Conservation (phyloP, 2,113 vertebrate genomes). For the Heterochromis multidens region DNA sequence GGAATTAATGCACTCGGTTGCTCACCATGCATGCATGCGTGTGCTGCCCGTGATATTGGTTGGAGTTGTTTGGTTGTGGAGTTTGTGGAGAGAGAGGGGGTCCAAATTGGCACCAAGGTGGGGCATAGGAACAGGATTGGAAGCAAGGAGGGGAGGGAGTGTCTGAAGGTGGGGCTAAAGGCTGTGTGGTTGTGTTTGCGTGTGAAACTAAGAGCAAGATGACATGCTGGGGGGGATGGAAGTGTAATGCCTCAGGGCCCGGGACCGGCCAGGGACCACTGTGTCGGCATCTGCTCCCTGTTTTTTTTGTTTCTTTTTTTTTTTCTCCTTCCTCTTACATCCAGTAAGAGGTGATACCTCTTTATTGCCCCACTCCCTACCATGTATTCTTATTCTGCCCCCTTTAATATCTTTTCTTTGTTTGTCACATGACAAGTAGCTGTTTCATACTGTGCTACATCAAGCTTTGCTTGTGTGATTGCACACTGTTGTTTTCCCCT, state of each 20-base stretch:
- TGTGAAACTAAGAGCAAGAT: slow-evolving; percentile 28
- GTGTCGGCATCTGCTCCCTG: slow-evolving; percentile 66
- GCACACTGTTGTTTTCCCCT: not conserved
- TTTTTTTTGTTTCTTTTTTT: not conserved
- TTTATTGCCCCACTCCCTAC: not conserved
- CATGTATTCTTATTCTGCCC: not conserved
- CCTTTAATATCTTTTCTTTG: not conserved
- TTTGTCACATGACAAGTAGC: slow-evolving; percentile 32
- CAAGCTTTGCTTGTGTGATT: slow-evolving; percentile 15
- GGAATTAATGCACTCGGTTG: not conserved
- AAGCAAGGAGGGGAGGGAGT: slow-evolving; percentile 11
- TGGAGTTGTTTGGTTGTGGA: not conserved
- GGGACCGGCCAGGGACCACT: slow-evolving; percentile 63
- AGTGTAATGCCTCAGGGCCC: slow-evolving; percentile 53
- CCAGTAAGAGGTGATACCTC: not conserved
- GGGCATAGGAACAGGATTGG: slow-evolving; percentile 23
- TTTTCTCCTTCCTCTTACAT: not conserved
- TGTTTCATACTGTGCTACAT: not conserved
- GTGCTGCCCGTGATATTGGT: not conserved
- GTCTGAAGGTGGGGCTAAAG: slow-evolving; percentile 40
- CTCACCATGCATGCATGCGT: not conserved
- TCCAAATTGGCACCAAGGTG: slow-evolving; percentile 14
- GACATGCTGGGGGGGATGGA: slow-evolving; percentile 56
- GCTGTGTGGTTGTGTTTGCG: slow-evolving; percentile 1
- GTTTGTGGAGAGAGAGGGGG: not conserved